Evolutionary conservation across 2,888 invertebrate genomes (phyloP).

Genomic region (Cantharis rustica): DNA sequence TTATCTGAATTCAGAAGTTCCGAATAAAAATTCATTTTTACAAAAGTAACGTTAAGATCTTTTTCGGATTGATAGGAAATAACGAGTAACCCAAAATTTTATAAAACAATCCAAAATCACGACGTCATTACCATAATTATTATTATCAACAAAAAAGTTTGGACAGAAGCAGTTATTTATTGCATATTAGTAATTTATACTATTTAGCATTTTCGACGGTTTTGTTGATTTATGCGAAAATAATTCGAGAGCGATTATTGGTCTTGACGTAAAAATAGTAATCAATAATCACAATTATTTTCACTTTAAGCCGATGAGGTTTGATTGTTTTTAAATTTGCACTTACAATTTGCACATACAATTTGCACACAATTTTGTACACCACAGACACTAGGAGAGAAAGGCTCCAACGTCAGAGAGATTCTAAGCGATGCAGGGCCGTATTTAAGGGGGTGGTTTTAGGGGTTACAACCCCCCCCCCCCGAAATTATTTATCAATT

Average conservation of each 20-base stretch:
- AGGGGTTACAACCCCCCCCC: no score
- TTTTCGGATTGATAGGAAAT: neutral
- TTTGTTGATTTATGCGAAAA: neutral
- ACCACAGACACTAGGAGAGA: no score
- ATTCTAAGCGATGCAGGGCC: no score
- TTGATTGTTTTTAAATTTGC: neutral
- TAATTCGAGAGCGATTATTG: neutral
- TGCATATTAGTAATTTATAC: neutral
- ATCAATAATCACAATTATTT: neutral
- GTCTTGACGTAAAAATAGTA: neutral
- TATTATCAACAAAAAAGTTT: neutral
- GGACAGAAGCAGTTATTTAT: neutral
- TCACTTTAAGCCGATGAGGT: no score
- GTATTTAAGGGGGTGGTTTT: no score
- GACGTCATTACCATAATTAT: neutral
- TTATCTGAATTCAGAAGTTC: conserved; percentile 9
- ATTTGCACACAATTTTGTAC: no score
- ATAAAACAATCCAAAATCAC: neutral
- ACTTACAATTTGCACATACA: no score
- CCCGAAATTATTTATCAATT: no score
- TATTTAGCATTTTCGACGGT: neutral
- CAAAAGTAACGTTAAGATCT: neutral
- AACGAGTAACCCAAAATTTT: neutral
- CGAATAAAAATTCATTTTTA: neutral
- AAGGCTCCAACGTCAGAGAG: no score